phyloP scores from a whole-genome alignment of 1,140 invertebrate species.

The Ganaspis sp. region DNA sequence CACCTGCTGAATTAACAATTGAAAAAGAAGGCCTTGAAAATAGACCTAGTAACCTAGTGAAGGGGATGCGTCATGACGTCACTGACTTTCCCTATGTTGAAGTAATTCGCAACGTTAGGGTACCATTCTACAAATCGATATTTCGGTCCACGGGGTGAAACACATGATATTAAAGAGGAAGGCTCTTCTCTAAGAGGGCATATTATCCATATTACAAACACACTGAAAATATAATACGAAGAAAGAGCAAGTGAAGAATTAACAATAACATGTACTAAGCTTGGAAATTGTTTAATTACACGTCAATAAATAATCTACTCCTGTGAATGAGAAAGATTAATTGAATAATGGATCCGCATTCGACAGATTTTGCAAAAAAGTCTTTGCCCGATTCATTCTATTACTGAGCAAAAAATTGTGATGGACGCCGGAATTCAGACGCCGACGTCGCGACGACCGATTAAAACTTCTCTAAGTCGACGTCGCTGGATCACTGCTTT shows the following conservation, averaged over 20 bases:
- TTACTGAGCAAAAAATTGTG: slow-evolving; percentile 28
- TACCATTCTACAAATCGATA: slow-evolving; percentile 65
- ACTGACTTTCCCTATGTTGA: slow-evolving; percentile 63
- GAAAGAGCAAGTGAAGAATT: too few species aligned
- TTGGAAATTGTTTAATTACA: not conserved
- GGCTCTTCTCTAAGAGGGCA: slow-evolving; percentile 34
- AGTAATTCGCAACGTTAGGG: slow-evolving; percentile 65
- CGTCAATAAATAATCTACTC: not conserved
- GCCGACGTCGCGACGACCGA: slow-evolving; percentile 53
- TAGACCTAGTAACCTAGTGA: slow-evolving; percentile 71
- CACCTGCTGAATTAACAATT: too few species aligned
- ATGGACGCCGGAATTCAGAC: slow-evolving; percentile 40
- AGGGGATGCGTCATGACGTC: slow-evolving; percentile 67
- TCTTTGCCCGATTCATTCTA: not conserved
- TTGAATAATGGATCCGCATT: not conserved
- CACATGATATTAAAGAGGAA: slow-evolving; percentile 65
- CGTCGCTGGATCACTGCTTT: slow-evolving; percentile 61
- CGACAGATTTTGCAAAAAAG: not conserved
- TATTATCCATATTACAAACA: not conserved
- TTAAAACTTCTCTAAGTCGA: slow-evolving; percentile 70
- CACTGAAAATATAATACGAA: not conserved
- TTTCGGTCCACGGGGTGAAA: slow-evolving; percentile 56
- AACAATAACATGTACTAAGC: not conserved
- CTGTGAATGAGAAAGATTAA: not conserved
- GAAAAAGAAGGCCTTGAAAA: slow-evolving; percentile 43